These are phyloP conservation scores for Eristalinus aeneus DNA, from an alignment of 2,888 invertebrate species.

Conservation along the genomic window DNA sequence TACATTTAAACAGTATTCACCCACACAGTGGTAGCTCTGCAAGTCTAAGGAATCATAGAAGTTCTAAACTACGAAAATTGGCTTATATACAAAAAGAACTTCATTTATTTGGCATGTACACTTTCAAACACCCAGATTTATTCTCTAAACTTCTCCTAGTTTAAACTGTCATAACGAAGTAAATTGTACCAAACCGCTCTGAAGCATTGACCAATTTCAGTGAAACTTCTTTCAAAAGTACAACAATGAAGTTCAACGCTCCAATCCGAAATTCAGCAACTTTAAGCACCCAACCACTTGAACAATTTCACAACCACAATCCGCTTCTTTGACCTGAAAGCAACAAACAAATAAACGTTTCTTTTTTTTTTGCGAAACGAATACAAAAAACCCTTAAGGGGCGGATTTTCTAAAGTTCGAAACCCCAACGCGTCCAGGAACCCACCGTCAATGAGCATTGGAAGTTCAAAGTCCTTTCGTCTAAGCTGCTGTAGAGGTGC, in stretches of 20 bases:
- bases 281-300: not conserved
- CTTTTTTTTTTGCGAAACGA: not conserved
- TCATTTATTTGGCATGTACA: too few species aligned
- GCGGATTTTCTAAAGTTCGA: not conserved
- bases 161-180: too few species aligned
- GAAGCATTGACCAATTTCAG: not conserved
- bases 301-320: not conserved
- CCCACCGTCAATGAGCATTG: not conserved
- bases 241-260: not conserved
- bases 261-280: not conserved
- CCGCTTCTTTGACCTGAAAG: not conserved
- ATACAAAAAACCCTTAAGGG: not conserved
- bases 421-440: not conserved
- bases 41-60: too few species aligned
- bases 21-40: too few species aligned
- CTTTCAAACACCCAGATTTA: too few species aligned
- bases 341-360: constrained; percentile 4
- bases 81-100: too few species aligned
- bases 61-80: too few species aligned
- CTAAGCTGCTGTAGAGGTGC: not conserved
- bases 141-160: too few species aligned
- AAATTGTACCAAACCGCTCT: too few species aligned
- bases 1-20: too few species aligned
- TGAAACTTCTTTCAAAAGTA: too few species aligned
- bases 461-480: constrained; percentile 51